Percentiles rank a stretch among this genome's conserved stretches.
These are phyloP conservation scores for Scrobipalpa costella DNA, from an alignment of 2,888 invertebrate species.

Conservation along the genomic window DNA sequence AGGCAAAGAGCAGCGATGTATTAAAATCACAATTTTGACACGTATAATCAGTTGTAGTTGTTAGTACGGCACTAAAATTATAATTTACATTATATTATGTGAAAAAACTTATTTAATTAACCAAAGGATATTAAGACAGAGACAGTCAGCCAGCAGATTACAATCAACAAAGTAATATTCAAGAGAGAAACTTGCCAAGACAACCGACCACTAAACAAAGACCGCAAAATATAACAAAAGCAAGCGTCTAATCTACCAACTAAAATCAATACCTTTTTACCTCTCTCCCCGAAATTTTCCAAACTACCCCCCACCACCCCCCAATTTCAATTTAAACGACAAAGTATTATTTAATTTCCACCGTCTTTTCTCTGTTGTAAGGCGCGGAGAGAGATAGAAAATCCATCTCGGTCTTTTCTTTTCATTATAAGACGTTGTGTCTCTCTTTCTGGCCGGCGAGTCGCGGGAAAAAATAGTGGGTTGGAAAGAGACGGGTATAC, in stretches of 20 bases:
- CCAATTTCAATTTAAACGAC: slow-evolving; percentile 77
- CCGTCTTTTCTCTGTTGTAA: slow-evolving; percentile 79
- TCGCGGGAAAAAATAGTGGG: slow-evolving; percentile 45
- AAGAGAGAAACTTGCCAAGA: slow-evolving; percentile 22
- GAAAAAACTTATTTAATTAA: not conserved
- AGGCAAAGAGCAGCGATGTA: too few relatives aligned
- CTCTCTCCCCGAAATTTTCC: slow-evolving; percentile 72
- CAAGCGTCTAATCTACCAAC: slow-evolving; percentile 62
- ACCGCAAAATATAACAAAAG: slow-evolving; percentile 47
- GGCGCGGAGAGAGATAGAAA: slow-evolving; percentile 60
- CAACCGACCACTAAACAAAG: slow-evolving; percentile 24
- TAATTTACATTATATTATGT: too few relatives aligned
- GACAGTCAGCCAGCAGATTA: not conserved
- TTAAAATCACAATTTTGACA: too few relatives aligned
- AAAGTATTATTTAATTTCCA: slow-evolving; percentile 80
- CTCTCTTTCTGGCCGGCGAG: slow-evolving; percentile 47
- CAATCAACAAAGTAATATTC: slow-evolving; percentile 9
- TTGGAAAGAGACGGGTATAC: slow-evolving; percentile 61
- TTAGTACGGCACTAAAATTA: too few relatives aligned
- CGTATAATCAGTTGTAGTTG: too few relatives aligned
- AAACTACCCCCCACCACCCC: slow-evolving; percentile 56
- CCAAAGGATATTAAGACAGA: not conserved
- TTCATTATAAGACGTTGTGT: slow-evolving; percentile 60
- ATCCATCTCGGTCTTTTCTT: slow-evolving; percentile 52
- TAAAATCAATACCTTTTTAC: slow-evolving; percentile 80